Base-by-base conservation (phyloP, 2,113 vertebrate genomes). In the Erythrolamprus reginae region DNA sequence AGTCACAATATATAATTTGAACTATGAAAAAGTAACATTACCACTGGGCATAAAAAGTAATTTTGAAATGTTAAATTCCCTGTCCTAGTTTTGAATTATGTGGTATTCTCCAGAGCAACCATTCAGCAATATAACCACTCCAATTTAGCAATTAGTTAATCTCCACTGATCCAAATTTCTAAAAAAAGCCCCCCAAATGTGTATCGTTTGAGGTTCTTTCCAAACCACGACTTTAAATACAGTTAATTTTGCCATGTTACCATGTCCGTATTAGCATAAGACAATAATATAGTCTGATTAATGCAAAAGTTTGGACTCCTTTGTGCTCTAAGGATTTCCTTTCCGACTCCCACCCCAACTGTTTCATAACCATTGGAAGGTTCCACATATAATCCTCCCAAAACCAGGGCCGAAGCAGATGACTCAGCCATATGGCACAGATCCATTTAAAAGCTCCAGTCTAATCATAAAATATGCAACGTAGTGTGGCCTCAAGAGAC, bases 381-480 rank as follows among this genome's bases (percentile, higher is more conserved):
- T 89, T 89, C 82, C 51, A 89, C 90, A 94, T 87, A 87, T 93
- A 96, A 95, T 95, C 90, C 92, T 92, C 93, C 91, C 42, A 92
- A 96, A 92, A 93, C 92, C 91, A 88, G 84, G 87, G 82, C 95
- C 6, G 8, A 95, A 96, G 95, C 95, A 96, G 94, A 97, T 97
- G 96, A 97, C 92, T 96, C 95, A 96, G 93, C 91, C 95, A 95
- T 90, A 95, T 97, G 96, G 96, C 94, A 53, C 83, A 47, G 92
- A 93, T 96, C 96, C 96, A 97, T 94, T 95, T 92, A 94, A 95
- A 95, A 95, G 95, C 94, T 96, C 94, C 93, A 94, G 48, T 94
- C 94, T 96, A 96, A 96, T 95, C 92, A 93, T 93, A 95, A 96
- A 96, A 95, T 89, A 95, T 96, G 96, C 95, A 96, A 96, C 95